Conservation (phyloP, 2,888 invertebrate species). For the Metellina segmentata region DNA sequence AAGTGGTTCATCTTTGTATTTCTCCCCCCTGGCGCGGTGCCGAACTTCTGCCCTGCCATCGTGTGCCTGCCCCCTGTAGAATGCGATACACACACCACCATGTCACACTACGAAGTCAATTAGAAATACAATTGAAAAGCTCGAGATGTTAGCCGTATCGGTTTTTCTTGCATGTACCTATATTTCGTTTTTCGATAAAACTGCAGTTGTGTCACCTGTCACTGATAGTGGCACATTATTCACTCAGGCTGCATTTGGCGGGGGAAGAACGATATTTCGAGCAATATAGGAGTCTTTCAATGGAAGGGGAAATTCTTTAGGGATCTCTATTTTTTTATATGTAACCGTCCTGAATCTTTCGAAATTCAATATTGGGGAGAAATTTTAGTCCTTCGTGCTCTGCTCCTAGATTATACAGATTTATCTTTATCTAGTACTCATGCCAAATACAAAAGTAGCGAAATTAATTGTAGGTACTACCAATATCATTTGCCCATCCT, state of each 20-base stretch:
- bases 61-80: background rate
- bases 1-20: background rate
- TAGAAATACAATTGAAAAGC: conserved; percentile 64
- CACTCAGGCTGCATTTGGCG: background rate
- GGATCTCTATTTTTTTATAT: background rate
- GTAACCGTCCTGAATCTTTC: no score
- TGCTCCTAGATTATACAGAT: background rate
- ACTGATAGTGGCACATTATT: conserved; percentile 44
- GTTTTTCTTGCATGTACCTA: conserved; percentile 41
- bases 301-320: background rate
- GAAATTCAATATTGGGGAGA: background rate
- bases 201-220: conserved; percentile 57
- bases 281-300: background rate
- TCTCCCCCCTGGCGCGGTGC: background rate
- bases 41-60: background rate
- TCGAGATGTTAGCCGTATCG: conserved; percentile 60
- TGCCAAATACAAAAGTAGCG: background rate
- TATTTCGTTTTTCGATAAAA: conserved; percentile 69
- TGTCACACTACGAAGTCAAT: conserved; percentile 42
- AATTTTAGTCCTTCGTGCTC: background rate
- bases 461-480: background rate
- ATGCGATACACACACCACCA: background rate
- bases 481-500: no score
- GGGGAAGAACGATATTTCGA: background rate
- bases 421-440: background rate